Evolutionary conservation across 2,113 vertebrate genomes (phyloP).

Genomic region (Tragulus kanchil): DNA sequence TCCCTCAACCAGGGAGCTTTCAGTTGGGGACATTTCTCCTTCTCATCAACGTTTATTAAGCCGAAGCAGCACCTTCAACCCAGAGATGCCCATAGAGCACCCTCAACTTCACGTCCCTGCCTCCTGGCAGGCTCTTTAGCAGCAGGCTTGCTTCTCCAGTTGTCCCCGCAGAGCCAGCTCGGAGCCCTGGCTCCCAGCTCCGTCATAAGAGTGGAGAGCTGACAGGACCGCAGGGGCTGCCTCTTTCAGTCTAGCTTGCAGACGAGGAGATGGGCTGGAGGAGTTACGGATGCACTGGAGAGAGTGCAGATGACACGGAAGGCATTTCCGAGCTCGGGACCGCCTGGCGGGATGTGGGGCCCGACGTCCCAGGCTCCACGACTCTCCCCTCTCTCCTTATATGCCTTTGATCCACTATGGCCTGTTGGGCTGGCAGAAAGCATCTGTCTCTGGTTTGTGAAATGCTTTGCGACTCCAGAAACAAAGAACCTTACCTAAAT

Average conservation of each 20-base stretch:
- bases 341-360: fast-evolving
- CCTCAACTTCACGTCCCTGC: fast-evolving
- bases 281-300: fast-evolving
- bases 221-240: fast-evolving
- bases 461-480: not conserved
- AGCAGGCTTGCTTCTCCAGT: fast-evolving
- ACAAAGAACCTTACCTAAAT: not conserved
- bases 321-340: not conserved
- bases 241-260: fast-evolving
- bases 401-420: not conserved
- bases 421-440: not conserved
- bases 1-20: too few species aligned
- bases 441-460: not conserved
- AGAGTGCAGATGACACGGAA: fast-evolving
- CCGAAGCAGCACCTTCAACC: too few species aligned
- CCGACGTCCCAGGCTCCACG: fast-evolving
- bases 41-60: not conserved
- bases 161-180: fast-evolving
- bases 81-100: fast-evolving
- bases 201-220: fast-evolving
- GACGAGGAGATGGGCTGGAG: not conserved
- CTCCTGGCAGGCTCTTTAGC: fast-evolving
- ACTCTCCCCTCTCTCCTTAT: fast-evolving
- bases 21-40: not conserved
- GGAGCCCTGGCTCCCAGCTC: fast-evolving